These are phyloP conservation scores for Camponotus floridanus DNA, from an alignment of 1,140 invertebrate genomes.

Conservation along the genomic window DNA sequence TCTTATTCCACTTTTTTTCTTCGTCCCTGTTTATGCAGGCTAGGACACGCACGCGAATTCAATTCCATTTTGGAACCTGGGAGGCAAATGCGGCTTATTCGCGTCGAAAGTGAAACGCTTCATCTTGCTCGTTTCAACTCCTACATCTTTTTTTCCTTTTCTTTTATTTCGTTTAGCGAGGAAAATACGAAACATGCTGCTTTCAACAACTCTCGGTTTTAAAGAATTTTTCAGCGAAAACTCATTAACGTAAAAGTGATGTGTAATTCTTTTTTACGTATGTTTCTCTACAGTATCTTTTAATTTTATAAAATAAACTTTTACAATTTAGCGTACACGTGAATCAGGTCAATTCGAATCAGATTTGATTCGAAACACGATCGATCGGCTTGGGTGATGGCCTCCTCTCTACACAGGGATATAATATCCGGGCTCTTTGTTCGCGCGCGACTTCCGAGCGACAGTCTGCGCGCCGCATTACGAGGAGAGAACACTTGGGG, in stretches of 20 bases:
- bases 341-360: not conserved
- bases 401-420: not conserved
- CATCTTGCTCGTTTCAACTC: not conserved
- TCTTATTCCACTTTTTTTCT: slow-evolving; percentile 20
- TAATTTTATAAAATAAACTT: slow-evolving; percentile 3
- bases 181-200: slow-evolving; percentile 8
- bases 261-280: not conserved
- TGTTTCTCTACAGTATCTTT: not conserved
- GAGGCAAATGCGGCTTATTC: slow-evolving; percentile 53
- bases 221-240: not conserved
- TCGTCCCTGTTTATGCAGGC: slow-evolving; percentile 69
- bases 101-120: slow-evolving; percentile 33
- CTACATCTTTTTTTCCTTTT: not conserved
- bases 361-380: not conserved
- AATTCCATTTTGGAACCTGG: slow-evolving; percentile 67
- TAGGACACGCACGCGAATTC: slow-evolving; percentile 69
- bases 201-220: not conserved
- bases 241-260: not conserved
- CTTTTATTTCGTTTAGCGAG: slow-evolving; percentile 6
- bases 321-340: not conserved
- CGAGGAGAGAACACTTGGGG: slow-evolving; percentile 72
- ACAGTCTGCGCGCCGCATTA: slow-evolving; percentile 50
- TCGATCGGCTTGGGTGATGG: not conserved
- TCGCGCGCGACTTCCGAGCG: slow-evolving; percentile 51
- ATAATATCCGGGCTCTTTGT: slow-evolving; percentile 67